A percentile compares a stretch with the other conserved stretches of the same genome.
Conservation (phyloP, 1,140 invertebrate genomes). For the Heliconius eleuchia region DNA sequence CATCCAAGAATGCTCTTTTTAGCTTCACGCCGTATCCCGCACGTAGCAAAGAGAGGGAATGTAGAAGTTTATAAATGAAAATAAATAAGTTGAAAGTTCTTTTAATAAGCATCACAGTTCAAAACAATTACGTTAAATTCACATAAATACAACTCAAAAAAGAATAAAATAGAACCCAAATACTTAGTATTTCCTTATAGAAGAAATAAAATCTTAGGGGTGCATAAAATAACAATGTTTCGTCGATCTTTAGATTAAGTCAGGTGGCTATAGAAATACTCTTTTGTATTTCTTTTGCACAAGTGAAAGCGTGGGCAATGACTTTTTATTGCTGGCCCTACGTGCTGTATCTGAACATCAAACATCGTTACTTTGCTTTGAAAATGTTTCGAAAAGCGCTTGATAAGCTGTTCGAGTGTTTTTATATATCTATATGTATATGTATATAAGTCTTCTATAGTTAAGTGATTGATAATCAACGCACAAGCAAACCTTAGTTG, state of each 20-base stretch:
- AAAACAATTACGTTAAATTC: constrained; percentile 2
- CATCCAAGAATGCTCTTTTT: too few relatives aligned
- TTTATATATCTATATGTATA: not conserved
- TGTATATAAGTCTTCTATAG: not conserved
- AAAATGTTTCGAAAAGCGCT: constrained; percentile 1
- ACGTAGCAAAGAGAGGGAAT: too few relatives aligned
- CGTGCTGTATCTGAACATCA: constrained; percentile 15
- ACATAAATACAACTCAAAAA: constrained; percentile 3
- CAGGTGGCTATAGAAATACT: constrained; percentile 42
- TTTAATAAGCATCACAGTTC: not conserved
- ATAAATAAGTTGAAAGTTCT: not conserved
- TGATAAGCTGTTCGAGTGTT: not conserved
- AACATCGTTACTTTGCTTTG: constrained; percentile 10
- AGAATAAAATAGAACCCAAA: constrained; percentile 52
- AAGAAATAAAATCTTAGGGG: constrained; percentile 52
- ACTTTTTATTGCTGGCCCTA: constrained; percentile 29
- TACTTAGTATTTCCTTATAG: constrained; percentile 50
- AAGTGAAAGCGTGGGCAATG: constrained; percentile 34
- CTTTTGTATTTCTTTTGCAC: constrained; percentile 24
- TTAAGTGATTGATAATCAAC: too few relatives aligned
- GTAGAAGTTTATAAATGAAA: too few relatives aligned
- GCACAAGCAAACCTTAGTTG: too few relatives aligned
- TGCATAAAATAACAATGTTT: constrained; percentile 67
- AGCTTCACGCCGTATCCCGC: too few relatives aligned
- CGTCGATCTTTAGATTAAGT: constrained; percentile 42